Evolutionary conservation across 2,113 vertebrate species (phyloP).

Genomic region (Catharus fuscescens): DNA sequence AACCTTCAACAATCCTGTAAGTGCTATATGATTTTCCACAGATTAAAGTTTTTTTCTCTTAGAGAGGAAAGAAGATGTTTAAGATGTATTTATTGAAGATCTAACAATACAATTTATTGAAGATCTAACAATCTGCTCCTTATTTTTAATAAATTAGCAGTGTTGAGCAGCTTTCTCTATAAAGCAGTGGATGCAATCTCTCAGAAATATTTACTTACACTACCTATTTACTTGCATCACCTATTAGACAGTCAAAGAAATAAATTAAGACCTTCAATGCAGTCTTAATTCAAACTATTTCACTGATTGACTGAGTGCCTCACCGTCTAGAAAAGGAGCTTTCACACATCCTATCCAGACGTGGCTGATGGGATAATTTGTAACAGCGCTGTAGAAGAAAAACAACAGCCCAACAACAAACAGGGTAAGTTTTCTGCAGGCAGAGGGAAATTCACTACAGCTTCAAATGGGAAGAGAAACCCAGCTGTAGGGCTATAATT

Average conservation of each 20-base stretch:
- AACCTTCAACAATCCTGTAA: not conserved
- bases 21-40: not conserved
- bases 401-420: fast-evolving
- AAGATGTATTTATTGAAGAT: not conserved
- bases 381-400: not conserved
- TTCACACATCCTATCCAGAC: not conserved
- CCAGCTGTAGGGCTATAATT: not conserved
- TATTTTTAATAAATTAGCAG: not conserved
- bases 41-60: not conserved
- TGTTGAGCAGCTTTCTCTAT: not conserved
- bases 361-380: not conserved
- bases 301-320: not conserved
- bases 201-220: not conserved
- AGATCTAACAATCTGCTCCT: not conserved
- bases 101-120: not conserved
- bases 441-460: not conserved
- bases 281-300: constrained; percentile 8
- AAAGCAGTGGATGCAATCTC: not conserved
- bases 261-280: not conserved
- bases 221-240: not conserved
- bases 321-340: not conserved
- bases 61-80: not conserved
- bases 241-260: not conserved
- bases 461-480: not conserved
- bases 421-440: not conserved